Evolutionary conservation across 2,797 vertebrate genomes (phyloP).

Genomic region (Tinamus major): DNA sequence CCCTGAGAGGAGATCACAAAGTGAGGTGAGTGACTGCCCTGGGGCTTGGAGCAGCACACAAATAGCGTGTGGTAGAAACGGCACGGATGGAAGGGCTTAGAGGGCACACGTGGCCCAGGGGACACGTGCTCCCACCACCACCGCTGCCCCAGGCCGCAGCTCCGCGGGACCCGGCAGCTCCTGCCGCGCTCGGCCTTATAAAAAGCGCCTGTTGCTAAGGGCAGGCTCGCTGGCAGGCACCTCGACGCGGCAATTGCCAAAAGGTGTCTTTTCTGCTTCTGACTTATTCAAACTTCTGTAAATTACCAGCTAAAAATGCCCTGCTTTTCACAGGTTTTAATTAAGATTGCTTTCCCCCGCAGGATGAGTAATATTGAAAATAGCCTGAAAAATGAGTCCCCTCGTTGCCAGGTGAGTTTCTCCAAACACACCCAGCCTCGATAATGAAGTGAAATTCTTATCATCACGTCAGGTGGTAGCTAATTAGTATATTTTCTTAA

Average conservation of each 20-base stretch:
- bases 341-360: slow-evolving; percentile 67
- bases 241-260: slow-evolving; percentile 42
- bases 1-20: neutral
- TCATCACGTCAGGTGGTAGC: slow-evolving; percentile 64
- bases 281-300: slow-evolving; percentile 68
- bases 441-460: slow-evolving; percentile 70
- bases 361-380: slow-evolving; percentile 67
- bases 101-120: neutral
- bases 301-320: slow-evolving; percentile 68
- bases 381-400: slow-evolving; percentile 62
- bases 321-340: slow-evolving; percentile 68
- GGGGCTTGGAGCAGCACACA: neutral
- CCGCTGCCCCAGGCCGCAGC: neutral
- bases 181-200: neutral
- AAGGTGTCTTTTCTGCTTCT: slow-evolving; percentile 58
- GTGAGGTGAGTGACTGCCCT: too few relatives aligned
- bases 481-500: slow-evolving; percentile 73
- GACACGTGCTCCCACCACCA: neutral
- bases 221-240: slow-evolving; percentile 34
- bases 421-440: slow-evolving; percentile 61
- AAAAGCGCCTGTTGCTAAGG: slow-evolving; percentile 58
- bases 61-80: neutral
- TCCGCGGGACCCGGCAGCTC: neutral
- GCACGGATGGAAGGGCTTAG: neutral
- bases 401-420: slow-evolving; percentile 72